Evolutionary conservation across 2,797 vertebrate genomes (phyloP).

Genomic region (Paratrypauchen microcephalus): DNA sequence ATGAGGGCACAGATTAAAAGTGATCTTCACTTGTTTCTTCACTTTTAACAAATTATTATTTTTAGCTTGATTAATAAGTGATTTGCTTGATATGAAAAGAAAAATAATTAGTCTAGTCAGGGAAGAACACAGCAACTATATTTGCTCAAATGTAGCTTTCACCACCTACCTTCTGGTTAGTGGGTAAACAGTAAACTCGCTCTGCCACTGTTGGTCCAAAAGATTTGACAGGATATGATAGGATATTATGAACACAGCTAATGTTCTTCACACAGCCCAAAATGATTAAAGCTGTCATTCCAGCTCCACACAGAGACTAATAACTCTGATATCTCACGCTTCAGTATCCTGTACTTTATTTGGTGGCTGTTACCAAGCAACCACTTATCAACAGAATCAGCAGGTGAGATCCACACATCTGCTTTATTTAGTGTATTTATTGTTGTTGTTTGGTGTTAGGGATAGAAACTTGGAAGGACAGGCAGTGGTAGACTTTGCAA

Average conservation of each 20-base stretch:
- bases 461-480: too few species aligned
- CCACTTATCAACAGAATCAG: constrained; percentile 15
- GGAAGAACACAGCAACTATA: neutral
- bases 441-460: too few species aligned
- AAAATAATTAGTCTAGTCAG: neutral
- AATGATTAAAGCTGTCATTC: constrained; percentile 15
- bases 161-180: neutral
- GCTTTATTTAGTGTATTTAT: constrained; percentile 4
- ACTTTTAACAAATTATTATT: neutral
- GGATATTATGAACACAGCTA: neutral
- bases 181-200: neutral
- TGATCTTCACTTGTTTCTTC: neutral
- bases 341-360: constrained; percentile 15
- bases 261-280: neutral
- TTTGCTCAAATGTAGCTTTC: neutral
- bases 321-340: constrained; percentile 10
- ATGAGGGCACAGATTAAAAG: neutral
- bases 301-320: constrained; percentile 1
- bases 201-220: neutral
- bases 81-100: neutral
- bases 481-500: too few species aligned
- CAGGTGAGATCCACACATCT: neutral
- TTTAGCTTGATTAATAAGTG: neutral
- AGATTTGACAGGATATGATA: neutral
- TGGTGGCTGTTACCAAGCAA: constrained; percentile 27